Conservation (phyloP, 2,797 vertebrate genomes). For the Callimico goeldii region DNA sequence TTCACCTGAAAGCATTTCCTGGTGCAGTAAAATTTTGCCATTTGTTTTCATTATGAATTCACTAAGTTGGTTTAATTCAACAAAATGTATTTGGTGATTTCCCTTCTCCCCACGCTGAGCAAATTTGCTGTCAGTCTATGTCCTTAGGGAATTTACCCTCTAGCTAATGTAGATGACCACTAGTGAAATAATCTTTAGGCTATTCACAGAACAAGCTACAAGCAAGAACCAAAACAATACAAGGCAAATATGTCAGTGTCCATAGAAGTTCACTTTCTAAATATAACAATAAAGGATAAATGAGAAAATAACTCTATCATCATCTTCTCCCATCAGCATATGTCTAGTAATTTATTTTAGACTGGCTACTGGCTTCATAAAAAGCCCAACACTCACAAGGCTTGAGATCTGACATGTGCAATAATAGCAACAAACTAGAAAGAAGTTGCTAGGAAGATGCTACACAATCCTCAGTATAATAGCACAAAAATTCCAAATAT, state of each 20-base stretch:
- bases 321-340: conserved; percentile 4
- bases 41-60: conserved; percentile 21
- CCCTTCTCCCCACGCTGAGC: background rate
- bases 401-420: background rate
- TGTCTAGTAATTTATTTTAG: conserved; percentile 43
- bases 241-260: background rate
- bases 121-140: background rate
- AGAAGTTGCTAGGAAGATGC: conserved; percentile 19
- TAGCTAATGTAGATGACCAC: background rate
- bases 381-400: background rate
- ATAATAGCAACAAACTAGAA: background rate
- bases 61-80: background rate
- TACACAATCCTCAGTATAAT: background rate
- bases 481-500: conserved; percentile 31
- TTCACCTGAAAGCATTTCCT: background rate
- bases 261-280: conserved; percentile 31
- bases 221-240: conserved; percentile 32
- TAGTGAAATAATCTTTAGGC: background rate
- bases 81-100: conserved; percentile 3
- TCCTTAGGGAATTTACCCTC: background rate
- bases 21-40: background rate
- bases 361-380: background rate
- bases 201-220: conserved; percentile 22
- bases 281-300: background rate
- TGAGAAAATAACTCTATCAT: background rate